Base-by-base conservation (phyloP, 2,888 invertebrate genomes). In the Caenorhabditis uteleia region DNA sequence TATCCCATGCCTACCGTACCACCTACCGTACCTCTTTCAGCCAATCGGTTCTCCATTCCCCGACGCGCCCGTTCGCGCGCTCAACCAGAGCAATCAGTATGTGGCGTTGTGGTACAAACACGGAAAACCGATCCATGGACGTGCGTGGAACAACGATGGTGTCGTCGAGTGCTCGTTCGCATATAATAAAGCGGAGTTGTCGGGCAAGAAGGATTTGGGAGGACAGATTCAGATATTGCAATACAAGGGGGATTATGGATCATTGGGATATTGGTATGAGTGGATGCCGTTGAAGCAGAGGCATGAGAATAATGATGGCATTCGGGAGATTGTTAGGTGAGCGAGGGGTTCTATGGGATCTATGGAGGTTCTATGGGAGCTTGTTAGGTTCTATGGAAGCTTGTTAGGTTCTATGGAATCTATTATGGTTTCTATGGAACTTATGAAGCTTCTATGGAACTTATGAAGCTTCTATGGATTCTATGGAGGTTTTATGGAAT, bases 41-140 rank as follows among this genome's bases (percentile, higher is more conserved):
- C 73, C 74, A 33, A 75, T 76, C 54, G 76, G 76, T 46, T 55
- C 74, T 3, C 76, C 74, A n/a, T 76, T 76, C 48, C 76, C 76
- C 8, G 72, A 74, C 23, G 57, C 64, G 25, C 72, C 72, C 1
- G 72, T 74, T 25, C 69, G 70, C 16, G 67, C 64, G 42, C 66
- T 62, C 10, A 58, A 58, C 27, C 70, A 74, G 45, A 68, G 68
- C 46, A 76, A 76, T 50, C 67, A 65, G 57, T 73, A 73, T 61
- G 70, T 76, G 16, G 76, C 74, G 4, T 61, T 76, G 38, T 76
- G 76, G 76, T 74, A 76, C 66, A 74, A 76, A 54, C 71, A 71
- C 53, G 76, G 76, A 40, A 74, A 74, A 46, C 76, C 76, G 43
- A 61, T 73, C 47, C 74, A 73, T 55, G 76, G 76, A 18, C 60